Conservation (phyloP, 1,140 invertebrate genomes). For the Ostrea denselamellosa region DNA sequence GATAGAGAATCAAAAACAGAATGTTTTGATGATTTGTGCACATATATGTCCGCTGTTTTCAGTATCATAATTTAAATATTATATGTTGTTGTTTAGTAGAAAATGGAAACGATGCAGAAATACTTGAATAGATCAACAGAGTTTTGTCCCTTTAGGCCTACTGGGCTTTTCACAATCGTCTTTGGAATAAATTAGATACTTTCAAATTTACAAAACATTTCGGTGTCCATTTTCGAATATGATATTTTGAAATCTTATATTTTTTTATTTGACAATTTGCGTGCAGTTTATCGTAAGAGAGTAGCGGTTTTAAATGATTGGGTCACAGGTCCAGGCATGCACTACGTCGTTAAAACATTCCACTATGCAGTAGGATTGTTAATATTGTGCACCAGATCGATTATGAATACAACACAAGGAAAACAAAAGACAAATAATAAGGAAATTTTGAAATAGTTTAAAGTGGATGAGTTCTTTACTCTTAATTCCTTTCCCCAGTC, state of each 20-base stretch:
- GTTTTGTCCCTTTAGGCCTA: slow-evolving; percentile 1
- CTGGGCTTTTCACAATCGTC: background rate
- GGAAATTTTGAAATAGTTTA: too few species aligned
- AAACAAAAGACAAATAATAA: too few species aligned
- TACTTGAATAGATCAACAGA: background rate
- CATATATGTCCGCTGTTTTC: background rate
- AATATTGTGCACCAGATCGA: background rate
- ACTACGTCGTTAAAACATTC: background rate
- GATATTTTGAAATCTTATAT: background rate
- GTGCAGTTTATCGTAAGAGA: background rate
- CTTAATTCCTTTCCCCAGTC: too few species aligned
- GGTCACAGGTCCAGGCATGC: slow-evolving; percentile 1
- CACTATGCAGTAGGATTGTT: background rate
- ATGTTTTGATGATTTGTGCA: background rate
- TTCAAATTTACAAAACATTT: background rate
- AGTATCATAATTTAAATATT: background rate
- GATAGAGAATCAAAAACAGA: background rate
- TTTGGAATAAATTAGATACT: background rate
- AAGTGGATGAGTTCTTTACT: too few species aligned
- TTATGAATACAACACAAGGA: too few species aligned
- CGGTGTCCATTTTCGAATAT: background rate
- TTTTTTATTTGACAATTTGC: background rate
- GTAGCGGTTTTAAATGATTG: background rate
- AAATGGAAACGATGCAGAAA: too few species aligned
- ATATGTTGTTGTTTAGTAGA: background rate